Evolutionary conservation across 1,140 invertebrate genomes (phyloP), one percentile per base, ranked within the genome.

Genomic region (Cydia fagiglandana): DNA sequence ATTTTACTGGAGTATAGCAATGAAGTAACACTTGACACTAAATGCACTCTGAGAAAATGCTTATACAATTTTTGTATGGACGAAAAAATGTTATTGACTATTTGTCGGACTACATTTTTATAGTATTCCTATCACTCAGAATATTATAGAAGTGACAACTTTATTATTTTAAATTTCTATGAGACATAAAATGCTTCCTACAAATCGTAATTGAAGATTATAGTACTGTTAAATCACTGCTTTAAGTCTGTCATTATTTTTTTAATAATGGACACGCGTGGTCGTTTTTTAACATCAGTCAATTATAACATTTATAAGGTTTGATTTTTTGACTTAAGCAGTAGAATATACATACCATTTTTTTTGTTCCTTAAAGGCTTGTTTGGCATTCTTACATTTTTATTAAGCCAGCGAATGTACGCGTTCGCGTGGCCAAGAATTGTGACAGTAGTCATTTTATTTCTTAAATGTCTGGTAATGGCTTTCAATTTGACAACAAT

Each of bases 31-130:
- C 56, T 61, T 61, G 17, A 61, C 56, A 24, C 20, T 61, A 61
- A 61, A 61, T 61, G 56, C 20, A 61, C 56, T 24, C 4, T 20
- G 10, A 10, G 17, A 61, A 24, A 61, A 61, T 24, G 56, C 56
- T 56, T 56, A 61, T 20, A 12, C 56, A 24, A 61, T 20, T 61
- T 17, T 61, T 24, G 56, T 61, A 17, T 61, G 56, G 56, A 61
- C 56, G 56, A 61, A 24, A n/a, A 61, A 20, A 61, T 61, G 9
- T 24, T 61, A 61, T 61, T 61, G 56, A 61, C 56, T 61, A 61
- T 61, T 61, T 24, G 7, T n/a, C 24, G 20, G 20, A 61, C 56
- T 61, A 61, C 24, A 61, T 7, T 61, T 61, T 61, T 17, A 24
- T 12, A 7, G 20, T 24, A 61, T 61, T 24, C 20, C 50, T 53